phyloP scores from a whole-genome alignment of 2,113 vertebrate genomes.

The Chiloscyllium plagiosum region DNA sequence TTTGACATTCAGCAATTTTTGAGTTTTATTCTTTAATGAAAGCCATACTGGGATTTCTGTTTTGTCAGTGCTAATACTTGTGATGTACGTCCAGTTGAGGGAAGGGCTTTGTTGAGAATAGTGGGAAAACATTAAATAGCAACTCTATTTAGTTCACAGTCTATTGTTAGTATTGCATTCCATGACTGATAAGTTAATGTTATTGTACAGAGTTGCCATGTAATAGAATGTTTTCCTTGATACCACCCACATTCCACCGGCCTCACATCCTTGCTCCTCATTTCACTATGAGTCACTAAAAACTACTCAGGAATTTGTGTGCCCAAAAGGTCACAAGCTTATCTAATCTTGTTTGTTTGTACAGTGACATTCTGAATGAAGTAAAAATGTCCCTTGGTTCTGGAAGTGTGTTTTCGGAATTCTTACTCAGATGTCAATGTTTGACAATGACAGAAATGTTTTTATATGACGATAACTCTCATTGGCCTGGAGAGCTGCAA shows the following conservation, averaged over 20 bases:
- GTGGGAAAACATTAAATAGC: constrained; percentile 6
- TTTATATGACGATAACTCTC: not conserved
- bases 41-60: constrained; percentile 27
- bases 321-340: not conserved
- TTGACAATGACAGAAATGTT: constrained; percentile 17
- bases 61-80: not conserved
- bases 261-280: constrained; percentile 16
- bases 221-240: constrained; percentile 1
- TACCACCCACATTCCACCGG: not conserved
- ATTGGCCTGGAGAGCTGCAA: not conserved
- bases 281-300: constrained; percentile 11
- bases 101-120: not conserved
- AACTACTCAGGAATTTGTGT: not conserved
- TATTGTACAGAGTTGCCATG: constrained; percentile 9
- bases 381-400: not conserved
- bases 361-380: not conserved
- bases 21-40: constrained; percentile 30
- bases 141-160: constrained; percentile 21
- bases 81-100: not conserved
- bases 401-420: not conserved
- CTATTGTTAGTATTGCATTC: not conserved
- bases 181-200: constrained; percentile 7
- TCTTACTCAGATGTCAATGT: constrained; percentile 13
- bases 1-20: constrained; percentile 36
- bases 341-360: constrained; percentile 22